These are phyloP conservation scores for Drosophila paramelanica DNA, from an alignment of 2,888 invertebrate species.

Conservation along the genomic window DNA sequence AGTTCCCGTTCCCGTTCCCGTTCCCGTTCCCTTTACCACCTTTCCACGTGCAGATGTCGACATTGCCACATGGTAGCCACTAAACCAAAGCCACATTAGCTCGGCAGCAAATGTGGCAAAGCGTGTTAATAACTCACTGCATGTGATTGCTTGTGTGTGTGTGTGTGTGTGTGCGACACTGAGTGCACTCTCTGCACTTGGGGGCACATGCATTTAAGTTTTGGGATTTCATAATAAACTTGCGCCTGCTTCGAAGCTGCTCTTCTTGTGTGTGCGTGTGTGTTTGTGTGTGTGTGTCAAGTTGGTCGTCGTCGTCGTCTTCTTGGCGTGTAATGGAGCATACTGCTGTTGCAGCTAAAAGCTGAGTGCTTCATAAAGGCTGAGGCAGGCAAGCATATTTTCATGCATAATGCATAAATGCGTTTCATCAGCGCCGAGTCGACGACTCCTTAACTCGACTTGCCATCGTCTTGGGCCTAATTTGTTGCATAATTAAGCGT, in stretches of 20 bases:
- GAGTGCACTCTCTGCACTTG: slow-evolving; percentile 63
- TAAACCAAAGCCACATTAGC: slow-evolving; percentile 79
- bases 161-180: slow-evolving; percentile 36
- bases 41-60: slow-evolving; percentile 14
- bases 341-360: slow-evolving; percentile 56
- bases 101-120: slow-evolving; percentile 79
- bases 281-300: slow-evolving; percentile 22
- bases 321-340: slow-evolving; percentile 74
- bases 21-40: background rate
- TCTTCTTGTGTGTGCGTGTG: slow-evolving; percentile 15
- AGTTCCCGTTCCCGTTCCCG: background rate
- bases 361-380: slow-evolving; percentile 30
- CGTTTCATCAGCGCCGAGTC: slow-evolving; percentile 65
- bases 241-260: slow-evolving; percentile 30
- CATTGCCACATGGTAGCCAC: slow-evolving; percentile 66
- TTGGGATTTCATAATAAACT: slow-evolving; percentile 77
- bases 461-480: slow-evolving; percentile 65
- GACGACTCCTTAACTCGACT: slow-evolving; percentile 41
- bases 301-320: slow-evolving; percentile 46
- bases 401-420: slow-evolving; percentile 76
- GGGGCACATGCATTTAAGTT: slow-evolving; percentile 71
- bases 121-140: slow-evolving; percentile 80
- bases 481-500: slow-evolving; percentile 79
- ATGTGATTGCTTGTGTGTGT: slow-evolving; percentile 27
- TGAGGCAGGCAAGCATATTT: slow-evolving; percentile 55